Evolutionary conservation across 2,797 vertebrate species (phyloP), one percentile per base, ranked within the genome.

Genomic region (Valencia hispanica): DNA sequence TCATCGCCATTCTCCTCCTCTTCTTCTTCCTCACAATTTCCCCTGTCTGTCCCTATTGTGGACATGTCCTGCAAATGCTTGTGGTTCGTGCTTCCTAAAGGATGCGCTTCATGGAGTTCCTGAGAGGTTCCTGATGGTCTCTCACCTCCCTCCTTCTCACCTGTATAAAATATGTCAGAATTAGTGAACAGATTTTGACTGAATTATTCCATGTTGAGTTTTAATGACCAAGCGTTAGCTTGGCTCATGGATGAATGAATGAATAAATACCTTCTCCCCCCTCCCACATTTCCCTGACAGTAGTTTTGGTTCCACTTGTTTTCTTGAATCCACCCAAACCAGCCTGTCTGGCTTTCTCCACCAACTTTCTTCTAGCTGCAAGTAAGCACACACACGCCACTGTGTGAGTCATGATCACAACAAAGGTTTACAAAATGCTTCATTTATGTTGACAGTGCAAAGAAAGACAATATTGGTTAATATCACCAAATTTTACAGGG

Each of bases 251-350:
- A 36, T 74, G 1, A 6, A 50, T 17, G 14, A 30, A 32, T 70
- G 34, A 73, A 43, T 32, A 41, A 70, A 32, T 78, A 84, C 97
- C 96, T 92, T 97, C 96, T 73, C 94, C 95, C 70, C 96, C 96
- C 94, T 97, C 96, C 95, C 93, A 97, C 97, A 99, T 99, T 84
- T 96, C 96, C 91, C 94, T 93, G 87, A 90, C 80, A 85, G 85
- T 79, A 70, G 90, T 83, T 88, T 94, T 93, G 81, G 94, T 88
- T 90, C 87, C 86, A 79, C 89, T 87, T 57, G 93, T 94, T 89
- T 95, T 95, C 88, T 94, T 95, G 61, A 94, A 92, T 92, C 92
- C 93, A 90, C 90, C 91, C 89, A 90, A 93, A 94, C 91, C 93
- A 89, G 93, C 89, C 90, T 79, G 91, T 84, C 91, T 92, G 89